Conservation (phyloP, 2,797 vertebrate species). For the Neomorphus geoffroyi region DNA sequence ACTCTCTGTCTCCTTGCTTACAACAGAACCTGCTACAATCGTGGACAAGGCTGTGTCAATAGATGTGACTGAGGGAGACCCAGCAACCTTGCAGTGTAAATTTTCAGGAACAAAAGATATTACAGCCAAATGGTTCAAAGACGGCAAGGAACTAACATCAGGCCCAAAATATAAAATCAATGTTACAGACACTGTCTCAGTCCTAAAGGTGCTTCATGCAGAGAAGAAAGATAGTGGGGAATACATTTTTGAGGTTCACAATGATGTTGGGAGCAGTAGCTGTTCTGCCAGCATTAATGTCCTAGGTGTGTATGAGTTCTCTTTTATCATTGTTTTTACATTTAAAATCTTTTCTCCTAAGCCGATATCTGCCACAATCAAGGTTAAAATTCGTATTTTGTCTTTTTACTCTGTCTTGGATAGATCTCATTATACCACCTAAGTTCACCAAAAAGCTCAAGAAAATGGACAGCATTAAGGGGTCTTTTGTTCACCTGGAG, state of each 20-base stretch:
- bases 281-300: slow-evolving; percentile 90
- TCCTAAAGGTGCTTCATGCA: slow-evolving; percentile 89
- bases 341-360: background rate
- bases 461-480: slow-evolving; percentile 93
- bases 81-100: slow-evolving; percentile 92
- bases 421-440: slow-evolving; percentile 97
- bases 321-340: background rate
- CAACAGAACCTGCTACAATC: slow-evolving; percentile 92
- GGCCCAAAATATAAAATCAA: slow-evolving; percentile 91
- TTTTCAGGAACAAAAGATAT: slow-evolving; percentile 94
- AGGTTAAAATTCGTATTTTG: background rate
- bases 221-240: slow-evolving; percentile 90
- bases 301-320: slow-evolving; percentile 85
- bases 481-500: slow-evolving; percentile 92
- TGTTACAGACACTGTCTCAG: slow-evolving; percentile 87
- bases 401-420: slow-evolving; percentile 65
- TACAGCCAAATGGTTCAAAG: slow-evolving; percentile 89
- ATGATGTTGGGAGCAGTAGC: slow-evolving; percentile 89
- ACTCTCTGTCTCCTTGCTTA: slow-evolving; percentile 64
- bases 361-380: background rate
- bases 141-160: slow-evolving; percentile 85
- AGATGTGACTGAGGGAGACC: slow-evolving; percentile 95
- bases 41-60: slow-evolving; percentile 91
- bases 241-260: slow-evolving; percentile 92
- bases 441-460: slow-evolving; percentile 96